Base-by-base conservation (phyloP, 2,113 vertebrate species). In the Urocitellus parryii region DNA sequence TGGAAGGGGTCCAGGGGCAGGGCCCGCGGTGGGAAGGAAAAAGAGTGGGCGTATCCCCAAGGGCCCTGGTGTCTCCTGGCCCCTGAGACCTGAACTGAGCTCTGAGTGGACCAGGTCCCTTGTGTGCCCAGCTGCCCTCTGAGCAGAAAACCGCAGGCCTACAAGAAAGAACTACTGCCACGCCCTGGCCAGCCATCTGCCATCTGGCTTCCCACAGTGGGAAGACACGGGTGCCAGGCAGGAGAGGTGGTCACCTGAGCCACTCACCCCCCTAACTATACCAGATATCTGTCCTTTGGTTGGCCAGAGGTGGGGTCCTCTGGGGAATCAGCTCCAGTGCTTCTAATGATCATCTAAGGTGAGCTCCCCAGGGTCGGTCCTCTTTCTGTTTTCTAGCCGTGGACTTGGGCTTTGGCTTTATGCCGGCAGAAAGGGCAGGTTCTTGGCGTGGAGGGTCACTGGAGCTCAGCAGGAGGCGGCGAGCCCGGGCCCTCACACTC, bases 391-490 rank as follows among this genome's bases (percentile, higher is more conserved):
- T 58, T 63, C 61, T 27, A 63, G 24, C 61, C 27, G 61, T 63
- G 61, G 7, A 24, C 22, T 10, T 29, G 79, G 61, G 37, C 4
- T 74, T 42, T 18, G 58, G 12, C 56, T 27, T 42, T 12, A 22
- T 56, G 13, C 42, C 45, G 77, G 58, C 7, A 39, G 12, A 12
- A 4, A 78, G 87, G 67, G 77, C 45, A 58, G 68, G 86, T 27
- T 67, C 78, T 22, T 1, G 22, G n/a, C 11, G 3, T 0, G 0
- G 16, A 14, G 0, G 32, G 18, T 8, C 29, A 42, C 1, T 1
- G 25, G 27, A 32, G 77, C 53, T 34, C 45, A 7, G 25, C 16
- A 0, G 22, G 68, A 61, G 61, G 34, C 48, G 45, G 2, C 7
- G 34, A 27, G 42, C 2, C 56, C 6, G 0, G 37, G 37, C 58